Evolutionary conservation across 2,888 invertebrate species (phyloP), one percentile per base, ranked within the genome.

Genomic region (Furcula furcula): DNA sequence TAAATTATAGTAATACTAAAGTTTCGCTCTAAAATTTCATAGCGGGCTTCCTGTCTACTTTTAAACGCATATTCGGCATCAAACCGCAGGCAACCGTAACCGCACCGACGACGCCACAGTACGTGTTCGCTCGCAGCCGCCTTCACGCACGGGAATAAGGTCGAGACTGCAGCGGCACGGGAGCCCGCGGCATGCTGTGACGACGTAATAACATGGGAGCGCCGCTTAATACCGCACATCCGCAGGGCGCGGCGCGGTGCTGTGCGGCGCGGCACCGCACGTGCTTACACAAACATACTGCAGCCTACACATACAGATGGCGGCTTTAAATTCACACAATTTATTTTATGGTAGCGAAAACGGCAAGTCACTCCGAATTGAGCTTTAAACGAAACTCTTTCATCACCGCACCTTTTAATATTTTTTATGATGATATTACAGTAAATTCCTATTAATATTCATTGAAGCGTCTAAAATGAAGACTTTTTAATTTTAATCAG

Each of bases 191-290:
- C 9, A 16, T 11, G 29, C n/a, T 35, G 49, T 14, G 26, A 13
- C 32, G 34, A 29, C 47, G 57, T 64, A 70, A 68, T 65, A 60
- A 63, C 59, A 63, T 50, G 58, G 63, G 59, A 63, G 66, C 67
- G 64, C 58, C 57, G 31, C 59, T 65, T 54, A 67, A 70, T 63
- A 55, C 61, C 58, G 57, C 56, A 65, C 72, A 74, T 71, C 73
- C 72, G 67, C 59, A 58, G 55, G 62, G 51, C 40, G 41, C 38
- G 46, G 45, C 39, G 28, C 46, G 33, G 29, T 20, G 45, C 41
- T 40, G 44, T 36, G 38, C 37, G 45, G 46, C 42, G 23, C 39
- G 31, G 29, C 26, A 46, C 20, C 2, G 12, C 29, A 22, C 29
- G 23, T 39, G 42, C 40, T 37, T 40, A 46, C 46, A 38, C 34